Percentiles rank a stretch among this genome's conserved stretches.
Evolutionary conservation across 2,113 vertebrate genomes (phyloP).

Genomic region (Megalops atlanticus): DNA sequence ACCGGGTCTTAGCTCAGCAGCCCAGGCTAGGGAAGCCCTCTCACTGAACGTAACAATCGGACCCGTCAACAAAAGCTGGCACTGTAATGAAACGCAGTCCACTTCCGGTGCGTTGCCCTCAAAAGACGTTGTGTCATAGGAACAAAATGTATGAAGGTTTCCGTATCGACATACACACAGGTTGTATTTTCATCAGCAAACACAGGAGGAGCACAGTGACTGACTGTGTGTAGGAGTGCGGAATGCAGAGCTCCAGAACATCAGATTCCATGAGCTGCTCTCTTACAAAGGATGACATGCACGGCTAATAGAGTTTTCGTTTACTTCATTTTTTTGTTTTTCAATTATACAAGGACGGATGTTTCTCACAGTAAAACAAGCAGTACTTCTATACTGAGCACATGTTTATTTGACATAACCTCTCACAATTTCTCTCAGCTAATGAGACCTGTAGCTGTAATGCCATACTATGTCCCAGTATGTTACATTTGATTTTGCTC

Average conservation of each 20-base stretch:
- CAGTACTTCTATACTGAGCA: background rate
- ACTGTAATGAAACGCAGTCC: too few species aligned
- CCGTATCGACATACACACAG: background rate
- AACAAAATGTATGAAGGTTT: background rate
- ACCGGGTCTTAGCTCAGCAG: background rate
- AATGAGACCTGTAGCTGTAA: background rate
- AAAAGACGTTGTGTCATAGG: background rate
- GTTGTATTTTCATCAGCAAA: constrained; percentile 6
- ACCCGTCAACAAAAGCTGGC: background rate
- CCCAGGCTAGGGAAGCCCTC: too few species aligned
- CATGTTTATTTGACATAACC: background rate
- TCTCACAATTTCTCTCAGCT: background rate
- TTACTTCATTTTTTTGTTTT: background rate
- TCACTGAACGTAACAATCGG: too few species aligned
- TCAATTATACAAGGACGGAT: background rate
- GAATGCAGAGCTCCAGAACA: background rate
- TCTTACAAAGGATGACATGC: background rate
- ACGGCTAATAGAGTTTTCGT: background rate
- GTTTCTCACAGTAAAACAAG: background rate
- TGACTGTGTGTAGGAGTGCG: background rate
- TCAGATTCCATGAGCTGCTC: background rate
- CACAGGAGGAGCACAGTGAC: background rate
- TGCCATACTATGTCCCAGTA: background rate
- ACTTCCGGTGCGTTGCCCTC: background rate
- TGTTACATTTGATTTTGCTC: background rate